Evolutionary conservation across 2,113 vertebrate species (phyloP).

Genomic region (Jaculus jaculus): DNA sequence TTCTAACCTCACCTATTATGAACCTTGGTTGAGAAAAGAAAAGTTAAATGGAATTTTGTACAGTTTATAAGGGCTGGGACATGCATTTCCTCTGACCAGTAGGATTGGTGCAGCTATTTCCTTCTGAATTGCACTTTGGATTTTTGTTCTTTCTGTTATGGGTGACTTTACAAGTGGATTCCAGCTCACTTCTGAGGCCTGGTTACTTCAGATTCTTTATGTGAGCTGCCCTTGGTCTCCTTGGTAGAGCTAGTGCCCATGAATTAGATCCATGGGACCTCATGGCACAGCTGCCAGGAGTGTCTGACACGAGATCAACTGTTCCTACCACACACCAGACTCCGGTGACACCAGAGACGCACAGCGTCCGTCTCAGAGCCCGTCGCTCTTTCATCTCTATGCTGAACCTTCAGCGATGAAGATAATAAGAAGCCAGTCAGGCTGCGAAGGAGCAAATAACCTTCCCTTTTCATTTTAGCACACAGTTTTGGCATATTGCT

Average conservation of each 20-base stretch:
- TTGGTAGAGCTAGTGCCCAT: not conserved
- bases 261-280: not conserved
- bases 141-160: not conserved
- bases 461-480: not conserved
- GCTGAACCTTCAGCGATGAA: not conserved
- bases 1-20: conserved; percentile 7
- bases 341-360: not conserved
- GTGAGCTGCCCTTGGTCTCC: not conserved
- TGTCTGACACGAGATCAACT: not conserved
- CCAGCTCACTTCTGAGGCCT: not conserved
- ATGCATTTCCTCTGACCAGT: not conserved
- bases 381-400: not conserved
- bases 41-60: conserved; percentile 30
- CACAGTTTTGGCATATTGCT: not conserved
- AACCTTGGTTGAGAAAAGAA: conserved; percentile 18
- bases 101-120: not conserved
- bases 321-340: not conserved
- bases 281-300: not conserved
- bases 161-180: not conserved
- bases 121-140: not conserved
- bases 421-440: not conserved
- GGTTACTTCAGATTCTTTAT: not conserved
- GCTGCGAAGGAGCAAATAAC: not conserved
- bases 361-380: not conserved
- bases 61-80: not conserved